Evolutionary conservation across 1,140 invertebrate genomes (phyloP), one percentile per base, ranked within the genome.

Genomic region (Hylaeus volcanicus): DNA sequence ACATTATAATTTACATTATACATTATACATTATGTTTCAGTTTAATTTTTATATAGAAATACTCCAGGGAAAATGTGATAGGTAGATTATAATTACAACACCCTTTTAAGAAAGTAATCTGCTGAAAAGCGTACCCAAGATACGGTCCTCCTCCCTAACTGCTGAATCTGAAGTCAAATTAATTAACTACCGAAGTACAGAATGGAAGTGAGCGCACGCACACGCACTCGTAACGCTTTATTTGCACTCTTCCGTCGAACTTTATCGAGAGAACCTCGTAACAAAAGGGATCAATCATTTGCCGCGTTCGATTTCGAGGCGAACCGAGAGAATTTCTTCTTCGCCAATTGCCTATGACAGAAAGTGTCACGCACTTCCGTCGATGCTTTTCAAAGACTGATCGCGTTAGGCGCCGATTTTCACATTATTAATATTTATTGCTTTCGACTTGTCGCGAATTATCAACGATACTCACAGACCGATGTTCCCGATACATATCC

Each of bases 231-330:
- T 26, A 48, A 56, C 37, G 39, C 55, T 80, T 77, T 71, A 77
- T 76, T 82, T 60, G 58, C 64, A 51, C 58, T 70, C 41, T 72
- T 81, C 37, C 61, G 37, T 76, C 6, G n/a, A 74, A 51, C 71
- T 74, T 60, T 48, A 39, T 63, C 65, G 58, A n/a, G 71, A 60
- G 55, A 80, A 74, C 15, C 53, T 58, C 26, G 64, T 37, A 80
- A 74, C 71, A 72, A 84, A 84, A 78, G 75, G 79, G 75, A 84
- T 84, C 82, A 60, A 83, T 84, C 83, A 79, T 83, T 73, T 51
- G 53, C 53, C 65, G 79, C 26, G 65, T 78, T 83, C 64, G 64
- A 83, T 74, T 84, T 72, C 63, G 70, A 70, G 43, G 74, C 43
- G 64, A 58, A 37, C 64, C 43, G 64, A 69, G 64, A 64, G 14